A percentile compares a stretch with the other conserved stretches of the same genome.
Conservation (phyloP, 2,113 vertebrate species). For the Eonycteris spelaea region DNA sequence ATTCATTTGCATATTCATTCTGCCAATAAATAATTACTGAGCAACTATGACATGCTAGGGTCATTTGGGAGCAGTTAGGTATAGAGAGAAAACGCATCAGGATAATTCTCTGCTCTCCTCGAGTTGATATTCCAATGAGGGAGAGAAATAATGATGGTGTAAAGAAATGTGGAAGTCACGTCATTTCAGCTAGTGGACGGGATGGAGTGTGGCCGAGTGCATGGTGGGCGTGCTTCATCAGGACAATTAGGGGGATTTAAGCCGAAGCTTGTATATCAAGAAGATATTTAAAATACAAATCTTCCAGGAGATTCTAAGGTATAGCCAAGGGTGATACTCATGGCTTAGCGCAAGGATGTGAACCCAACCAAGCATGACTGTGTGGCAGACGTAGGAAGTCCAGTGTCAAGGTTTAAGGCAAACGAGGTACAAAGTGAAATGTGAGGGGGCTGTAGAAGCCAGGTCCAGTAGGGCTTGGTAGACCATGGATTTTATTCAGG, state of each 20-base stretch:
- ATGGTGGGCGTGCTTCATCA: not conserved
- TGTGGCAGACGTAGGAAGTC: not conserved
- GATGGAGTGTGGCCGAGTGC: accelerated
- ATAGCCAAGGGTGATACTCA: not conserved
- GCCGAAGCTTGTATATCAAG: not conserved
- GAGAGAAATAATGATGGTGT: accelerated
- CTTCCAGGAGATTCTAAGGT: too few species aligned
- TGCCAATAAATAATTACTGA: not conserved
- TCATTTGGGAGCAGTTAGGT: too few species aligned
- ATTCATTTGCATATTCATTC: not conserved
- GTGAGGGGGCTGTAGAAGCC: not conserved
- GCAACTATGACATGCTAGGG: not conserved
- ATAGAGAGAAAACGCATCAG: not conserved
- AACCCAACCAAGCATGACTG: not conserved
- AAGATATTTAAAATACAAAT: not conserved
- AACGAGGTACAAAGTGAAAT: not conserved
- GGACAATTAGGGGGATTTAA: not conserved
- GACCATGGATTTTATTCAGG: not conserved
- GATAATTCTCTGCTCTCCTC: too few species aligned
- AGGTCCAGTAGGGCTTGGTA: not conserved
- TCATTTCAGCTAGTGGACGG: not conserved
- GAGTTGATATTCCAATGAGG: not conserved
- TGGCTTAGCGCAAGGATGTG: not conserved
- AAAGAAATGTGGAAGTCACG: not conserved
- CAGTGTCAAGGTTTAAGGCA: not conserved